Evolutionary conservation across 64 coral and sea anemone genomes (phyloP), one percentile per base, ranked within the genome.

Genomic region (Porites australiensis): DNA sequence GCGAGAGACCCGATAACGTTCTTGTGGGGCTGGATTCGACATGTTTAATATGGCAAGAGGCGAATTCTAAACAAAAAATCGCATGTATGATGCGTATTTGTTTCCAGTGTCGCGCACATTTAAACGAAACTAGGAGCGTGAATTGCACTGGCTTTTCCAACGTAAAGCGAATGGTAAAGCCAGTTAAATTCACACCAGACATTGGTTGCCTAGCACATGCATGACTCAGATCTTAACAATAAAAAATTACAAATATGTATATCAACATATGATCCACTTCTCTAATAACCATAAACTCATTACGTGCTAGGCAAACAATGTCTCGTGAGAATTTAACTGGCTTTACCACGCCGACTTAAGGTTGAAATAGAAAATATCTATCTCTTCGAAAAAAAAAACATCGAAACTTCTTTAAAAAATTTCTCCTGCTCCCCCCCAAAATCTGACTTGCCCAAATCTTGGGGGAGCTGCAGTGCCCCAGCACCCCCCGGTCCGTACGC

Each of bases 141-240:
- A 74, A 45, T 74, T 74, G 44, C 37, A 14, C 43, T 74, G 48
- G 49, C 75, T 77, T 19, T 8, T 19, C 16, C 18, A 47, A 74
- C 75, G 0, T 71, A 22, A 70, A 71, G n/a, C 4, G 0, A 4
- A 6, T 71, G n/a, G 68, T 27, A 37, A 71, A 43, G 68, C 64
- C 64, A 68, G 64, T 75, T 48, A 27, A 48, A 48, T 67, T 67
- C 22, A 18, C 73, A 11, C 8, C 4, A 37, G 27, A 37, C 27
- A 37, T 37, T 37, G 27, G 27, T 37, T 37, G 27, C 27, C 27
- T 37, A 37, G 50, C 75, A 77, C 0, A 37, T 37, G 27, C 75
- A 50, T 77, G 50, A 55, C 75, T 53, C 75, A 77, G 49, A 77
- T 77, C 75, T 77, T 37, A 37, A 37, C 27, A 10, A 67, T 10